A percentile compares a stretch with the other conserved stretches of the same genome.
Evolutionary conservation across 2,113 vertebrate genomes (phyloP).

Genomic region (Gnathonemus echidnorhynchus): DNA sequence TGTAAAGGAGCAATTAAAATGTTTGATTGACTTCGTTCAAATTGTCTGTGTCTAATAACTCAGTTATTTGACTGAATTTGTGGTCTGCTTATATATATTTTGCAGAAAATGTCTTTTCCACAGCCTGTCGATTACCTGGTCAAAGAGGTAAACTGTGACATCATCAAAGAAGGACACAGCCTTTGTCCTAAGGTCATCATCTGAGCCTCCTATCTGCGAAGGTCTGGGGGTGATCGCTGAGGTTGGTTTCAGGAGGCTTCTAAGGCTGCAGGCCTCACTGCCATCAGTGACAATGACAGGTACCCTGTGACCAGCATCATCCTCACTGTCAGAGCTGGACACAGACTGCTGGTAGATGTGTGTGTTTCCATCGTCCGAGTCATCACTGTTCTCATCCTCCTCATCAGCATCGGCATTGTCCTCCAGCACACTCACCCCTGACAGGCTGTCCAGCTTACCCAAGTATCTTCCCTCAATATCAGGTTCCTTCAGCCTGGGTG

Average conservation of each 20-base stretch:
- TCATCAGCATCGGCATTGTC: slow-evolving; percentile 59
- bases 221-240: neutral
- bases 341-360: slow-evolving; percentile 64
- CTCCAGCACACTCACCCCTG: slow-evolving; percentile 54
- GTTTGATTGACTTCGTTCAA: neutral
- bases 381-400: slow-evolving; percentile 67
- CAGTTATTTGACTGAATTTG: neutral
- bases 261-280: slow-evolving; percentile 58
- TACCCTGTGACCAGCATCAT: slow-evolving; percentile 52
- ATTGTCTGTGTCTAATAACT: neutral
- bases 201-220: neutral
- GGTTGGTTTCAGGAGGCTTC: slow-evolving; percentile 60
- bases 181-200: slow-evolving; percentile 57
- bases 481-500: slow-evolving; percentile 80
- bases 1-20: neutral
- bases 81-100: neutral
- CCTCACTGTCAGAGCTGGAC: slow-evolving; percentile 72
- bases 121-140: slow-evolving; percentile 63
- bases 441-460: slow-evolving; percentile 64
- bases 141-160: slow-evolving; percentile 81
- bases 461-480: slow-evolving; percentile 88
- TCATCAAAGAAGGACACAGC: slow-evolving; percentile 79
- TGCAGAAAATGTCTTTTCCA: neutral
- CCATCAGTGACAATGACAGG: slow-evolving; percentile 61
- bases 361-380: slow-evolving; percentile 65